These are phyloP conservation scores for Neomonachus schauinslandi DNA, from an alignment of 2,113 vertebrate species.

Conservation along the genomic window DNA sequence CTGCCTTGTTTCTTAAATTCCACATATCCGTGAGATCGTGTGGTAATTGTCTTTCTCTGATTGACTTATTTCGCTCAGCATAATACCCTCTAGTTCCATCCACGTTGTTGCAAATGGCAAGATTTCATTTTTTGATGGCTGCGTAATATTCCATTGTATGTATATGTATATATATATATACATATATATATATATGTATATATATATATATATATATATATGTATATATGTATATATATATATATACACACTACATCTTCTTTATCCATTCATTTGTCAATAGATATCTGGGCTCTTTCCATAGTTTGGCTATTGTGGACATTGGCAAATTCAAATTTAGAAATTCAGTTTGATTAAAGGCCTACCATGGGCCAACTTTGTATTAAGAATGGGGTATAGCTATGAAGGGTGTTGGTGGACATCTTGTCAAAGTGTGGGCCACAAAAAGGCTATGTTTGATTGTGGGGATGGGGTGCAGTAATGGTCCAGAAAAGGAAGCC, in stretches of 20 bases:
- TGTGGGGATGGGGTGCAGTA: no score
- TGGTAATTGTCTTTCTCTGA: neutral
- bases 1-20: neutral
- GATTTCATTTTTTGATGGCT: neutral
- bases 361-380: neutral
- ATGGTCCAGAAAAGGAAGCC: neutral
- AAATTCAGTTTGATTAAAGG: neutral
- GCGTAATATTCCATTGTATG: neutral
- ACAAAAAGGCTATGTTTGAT: neutral
- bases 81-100: neutral
- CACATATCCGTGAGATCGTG: neutral
- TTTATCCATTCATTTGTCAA: neutral
- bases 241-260: neutral
- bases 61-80: neutral
- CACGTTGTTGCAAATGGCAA: neutral
- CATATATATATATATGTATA: no score
- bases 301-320: neutral
- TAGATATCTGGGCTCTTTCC: neutral
- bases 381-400: neutral
- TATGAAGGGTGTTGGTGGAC: no score
- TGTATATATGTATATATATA: no score
- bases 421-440: neutral
- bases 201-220: no score
- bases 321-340: neutral
- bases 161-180: no score